Evolutionary conservation across 1,140 invertebrate genomes (phyloP), one percentile per base, ranked within the genome.

Genomic region (Watersipora subatra): DNA sequence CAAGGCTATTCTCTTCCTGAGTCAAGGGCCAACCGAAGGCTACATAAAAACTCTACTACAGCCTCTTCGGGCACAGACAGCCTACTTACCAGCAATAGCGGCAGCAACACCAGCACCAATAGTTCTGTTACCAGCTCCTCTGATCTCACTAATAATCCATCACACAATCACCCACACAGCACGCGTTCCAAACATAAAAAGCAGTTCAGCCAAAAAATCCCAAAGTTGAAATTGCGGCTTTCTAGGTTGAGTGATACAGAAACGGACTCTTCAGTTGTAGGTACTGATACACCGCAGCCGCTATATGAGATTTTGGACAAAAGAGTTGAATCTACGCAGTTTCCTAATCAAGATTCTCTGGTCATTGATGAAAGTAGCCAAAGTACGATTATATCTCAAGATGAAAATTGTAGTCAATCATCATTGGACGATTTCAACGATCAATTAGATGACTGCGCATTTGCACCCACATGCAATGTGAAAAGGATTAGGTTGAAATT

Each of bases 1-100:
- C 89, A 91, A 75, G 89, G 89, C n/a, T 87, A 87, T 72, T 85
- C 85, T 70, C 87, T 89, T 73, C 86, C 87, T 59, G 86, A 89
- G 56, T 74, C 76, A 2, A 73, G 72, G 66, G 67, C 69, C 1
- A 59, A 68, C 1, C 55, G 34, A 46, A n/a, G 7, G 7, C 7
- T 46, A 7, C 7, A n/a, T n/a, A 7, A n/a, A 46, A 7, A 46
- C n/a, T n/a, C 34, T 46, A 46, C n/a, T 46, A n/a, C 7, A n/a
- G n/a, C n/a, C n/a, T 7, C 34, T 46, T n/a, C 34, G n/a, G n/a
- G 34, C 34, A 46, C 34, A 7, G n/a, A n/a, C 7, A 46, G 34
- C n/a, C n/a, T n/a, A 12, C 7, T 46, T 46, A 7, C 7, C 34
- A 12, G 7, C n/a, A 7, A n/a, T 12, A 46, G 34, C 34, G n/a